A percentile compares a stretch with the other conserved stretches of the same genome.
Evolutionary conservation across 2,113 vertebrate genomes (phyloP).

Genomic region (Reinhardtius hippoglossoides): DNA sequence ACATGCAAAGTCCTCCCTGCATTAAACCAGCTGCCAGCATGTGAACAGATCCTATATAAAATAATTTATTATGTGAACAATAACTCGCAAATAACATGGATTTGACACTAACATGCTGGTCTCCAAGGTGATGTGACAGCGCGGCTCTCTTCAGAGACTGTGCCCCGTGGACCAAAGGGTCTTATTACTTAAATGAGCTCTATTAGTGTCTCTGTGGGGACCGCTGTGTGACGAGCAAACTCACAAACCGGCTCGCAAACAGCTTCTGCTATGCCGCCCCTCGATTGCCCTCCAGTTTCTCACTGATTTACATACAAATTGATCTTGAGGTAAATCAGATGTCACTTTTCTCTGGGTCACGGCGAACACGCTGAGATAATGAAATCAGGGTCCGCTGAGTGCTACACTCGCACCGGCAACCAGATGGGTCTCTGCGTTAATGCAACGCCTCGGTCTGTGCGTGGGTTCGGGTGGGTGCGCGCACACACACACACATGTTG

Average conservation of each 20-base stretch:
- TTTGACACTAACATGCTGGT: slow-evolving; percentile 47
- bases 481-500: slow-evolving; percentile 34
- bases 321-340: slow-evolving; percentile 88
- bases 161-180: slow-evolving; percentile 67
- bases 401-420: slow-evolving; percentile 75
- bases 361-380: slow-evolving; percentile 84
- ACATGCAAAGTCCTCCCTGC: slow-evolving; percentile 27
- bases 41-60: slow-evolving; percentile 21
- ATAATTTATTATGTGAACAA: slow-evolving; percentile 27
- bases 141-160: slow-evolving; percentile 28
- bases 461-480: slow-evolving; percentile 28
- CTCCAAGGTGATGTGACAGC: slow-evolving; percentile 34
- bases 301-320: slow-evolving; percentile 88
- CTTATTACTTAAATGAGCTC: slow-evolving; percentile 82
- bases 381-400: slow-evolving; percentile 82
- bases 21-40: background rate
- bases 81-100: slow-evolving; percentile 61
- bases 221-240: slow-evolving; percentile 43
- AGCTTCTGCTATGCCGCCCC: slow-evolving; percentile 78
- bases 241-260: slow-evolving; percentile 72
- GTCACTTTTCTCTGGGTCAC: slow-evolving; percentile 84
- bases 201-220: slow-evolving; percentile 77
- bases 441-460: slow-evolving; percentile 60
- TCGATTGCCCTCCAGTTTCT: slow-evolving; percentile 77
- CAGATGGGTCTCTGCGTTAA: slow-evolving; percentile 80